Base-by-base conservation (phyloP, 2,888 invertebrate genomes). In the Mechanitis messenoides region DNA sequence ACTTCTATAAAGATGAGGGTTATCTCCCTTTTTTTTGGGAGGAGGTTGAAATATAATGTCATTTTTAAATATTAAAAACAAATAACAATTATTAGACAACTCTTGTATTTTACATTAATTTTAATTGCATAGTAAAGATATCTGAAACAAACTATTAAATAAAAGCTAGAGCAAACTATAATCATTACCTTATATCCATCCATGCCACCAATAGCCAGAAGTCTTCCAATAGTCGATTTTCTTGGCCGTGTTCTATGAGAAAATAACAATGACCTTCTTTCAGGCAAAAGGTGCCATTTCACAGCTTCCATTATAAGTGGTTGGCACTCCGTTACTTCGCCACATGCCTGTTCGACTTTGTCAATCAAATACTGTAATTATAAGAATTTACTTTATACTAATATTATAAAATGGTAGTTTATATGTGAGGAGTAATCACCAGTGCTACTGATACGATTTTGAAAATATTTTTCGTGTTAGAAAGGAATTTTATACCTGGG, bases 281-380 rank as follows among this genome's bases (percentile, higher is more conserved):
- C 97, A 0, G 98, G 97, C 68, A 98, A 83, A 42, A 98, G 88
- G 81, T 98, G 98, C 93, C 97, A 98, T 77, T 97, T 97, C 68
- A 97, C 92, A 11, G 98, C 98, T 83, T 98, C 98, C 94, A 97
- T 96, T 59, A 98, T 94, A 58, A 98, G 88, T 64, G 95, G 94
- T 76, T 97, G 97, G 74, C 97, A 97, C 60, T 93, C 92, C 53
- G 93, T 91, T 74, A 91, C 92, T 79, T 91, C 94, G 78, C 91
- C 91, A 72, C 93, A 93, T 0, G 92, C 87, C 38, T 79, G 77
- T 83, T 97, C 96, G 45, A 97, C 95, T 79, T 96, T 93, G 82
- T 98, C 98, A 60, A 96, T 94, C 71, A 98, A 92, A 82, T 97
- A 98, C 93, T 95, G 81, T 42, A 85, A 84, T 45, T 7, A 58